Conservation (phyloP, 2,113 vertebrate genomes). For the Trichomycterus rosablanca region DNA sequence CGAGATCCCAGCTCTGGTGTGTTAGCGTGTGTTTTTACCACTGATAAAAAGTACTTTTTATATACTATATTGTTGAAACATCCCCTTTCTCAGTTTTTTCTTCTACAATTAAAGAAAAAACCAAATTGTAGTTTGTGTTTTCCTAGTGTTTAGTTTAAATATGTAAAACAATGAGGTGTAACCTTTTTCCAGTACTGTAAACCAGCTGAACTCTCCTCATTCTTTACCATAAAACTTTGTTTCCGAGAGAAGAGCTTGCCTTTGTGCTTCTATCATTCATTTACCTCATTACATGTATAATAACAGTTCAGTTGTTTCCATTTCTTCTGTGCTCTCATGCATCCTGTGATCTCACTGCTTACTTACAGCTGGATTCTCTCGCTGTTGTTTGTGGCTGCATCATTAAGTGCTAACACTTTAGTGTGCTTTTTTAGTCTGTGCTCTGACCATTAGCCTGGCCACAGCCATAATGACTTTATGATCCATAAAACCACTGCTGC, state of each 20-base stretch:
- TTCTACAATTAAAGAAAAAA: too few species aligned
- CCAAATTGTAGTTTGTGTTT: too few species aligned
- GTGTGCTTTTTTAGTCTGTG: conserved; percentile 13
- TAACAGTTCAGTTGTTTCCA: too few species aligned
- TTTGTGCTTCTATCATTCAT: background rate
- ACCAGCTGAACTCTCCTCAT: background rate
- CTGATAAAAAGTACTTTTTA: too few species aligned
- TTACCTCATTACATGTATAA: background rate
- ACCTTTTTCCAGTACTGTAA: too few species aligned
- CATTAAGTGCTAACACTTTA: conserved; percentile 18
- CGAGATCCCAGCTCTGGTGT: too few species aligned
- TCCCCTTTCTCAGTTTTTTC: too few species aligned
- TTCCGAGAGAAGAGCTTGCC: background rate
- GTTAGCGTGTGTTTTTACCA: too few species aligned
- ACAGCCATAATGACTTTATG: conserved; percentile 29
- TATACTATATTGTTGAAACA: too few species aligned
- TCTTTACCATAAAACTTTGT: conserved; percentile 8
- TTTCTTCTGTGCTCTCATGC: background rate
- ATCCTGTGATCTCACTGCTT: background rate
- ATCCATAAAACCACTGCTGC: conserved; percentile 12
- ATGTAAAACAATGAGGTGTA: too few species aligned
- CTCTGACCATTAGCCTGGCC: conserved; percentile 12
- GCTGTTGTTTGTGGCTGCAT: background rate
- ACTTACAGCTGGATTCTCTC: background rate
- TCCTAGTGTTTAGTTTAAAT: too few species aligned